Percentiles rank a stretch among this genome's conserved stretches.
These are phyloP conservation scores for Epistrophe grossulariae DNA, from an alignment of 2,888 invertebrate genomes.

Conservation along the genomic window DNA sequence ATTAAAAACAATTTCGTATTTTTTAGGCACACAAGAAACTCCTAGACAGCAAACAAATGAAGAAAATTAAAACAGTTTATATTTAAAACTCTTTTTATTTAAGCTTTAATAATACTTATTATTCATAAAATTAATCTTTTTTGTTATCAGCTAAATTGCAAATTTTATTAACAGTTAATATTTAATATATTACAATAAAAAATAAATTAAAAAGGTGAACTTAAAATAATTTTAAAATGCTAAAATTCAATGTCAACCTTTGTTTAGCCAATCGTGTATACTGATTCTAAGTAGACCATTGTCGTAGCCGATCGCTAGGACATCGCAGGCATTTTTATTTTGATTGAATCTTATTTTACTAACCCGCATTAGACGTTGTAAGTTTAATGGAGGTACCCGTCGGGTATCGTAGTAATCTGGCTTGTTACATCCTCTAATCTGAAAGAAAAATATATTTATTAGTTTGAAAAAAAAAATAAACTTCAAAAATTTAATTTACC, in stretches of 20 bases:
- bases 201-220: slow-evolving; percentile 43
- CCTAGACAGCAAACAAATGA: slow-evolving; percentile 21
- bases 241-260: neutral
- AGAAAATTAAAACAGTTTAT: slow-evolving; percentile 3
- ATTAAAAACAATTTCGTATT: neutral
- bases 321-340: slow-evolving; percentile 78
- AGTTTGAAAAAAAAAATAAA: neutral
- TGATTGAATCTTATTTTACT: slow-evolving; percentile 81
- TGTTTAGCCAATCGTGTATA: slow-evolving; percentile 5
- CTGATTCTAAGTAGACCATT: slow-evolving; percentile 81
- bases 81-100: slow-evolving; percentile 6
- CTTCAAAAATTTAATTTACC: slow-evolving; percentile 53
- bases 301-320: slow-evolving; percentile 81
- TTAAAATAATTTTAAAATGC: slow-evolving; percentile 7
- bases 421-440: slow-evolving; percentile 44
- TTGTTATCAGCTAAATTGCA: slow-evolving; percentile 14
- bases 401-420: slow-evolving; percentile 62
- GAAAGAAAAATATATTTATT: neutral
- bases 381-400: slow-evolving; percentile 76
- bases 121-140: slow-evolving; percentile 19
- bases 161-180: slow-evolving; percentile 33
- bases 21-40: slow-evolving; percentile 25
- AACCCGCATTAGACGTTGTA: slow-evolving; percentile 78
- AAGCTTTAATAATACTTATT: slow-evolving; percentile 61
- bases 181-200: slow-evolving; percentile 36